These are phyloP conservation scores for Tillus elongatus DNA, from an alignment of 2,888 invertebrate genomes.

Conservation along the genomic window DNA sequence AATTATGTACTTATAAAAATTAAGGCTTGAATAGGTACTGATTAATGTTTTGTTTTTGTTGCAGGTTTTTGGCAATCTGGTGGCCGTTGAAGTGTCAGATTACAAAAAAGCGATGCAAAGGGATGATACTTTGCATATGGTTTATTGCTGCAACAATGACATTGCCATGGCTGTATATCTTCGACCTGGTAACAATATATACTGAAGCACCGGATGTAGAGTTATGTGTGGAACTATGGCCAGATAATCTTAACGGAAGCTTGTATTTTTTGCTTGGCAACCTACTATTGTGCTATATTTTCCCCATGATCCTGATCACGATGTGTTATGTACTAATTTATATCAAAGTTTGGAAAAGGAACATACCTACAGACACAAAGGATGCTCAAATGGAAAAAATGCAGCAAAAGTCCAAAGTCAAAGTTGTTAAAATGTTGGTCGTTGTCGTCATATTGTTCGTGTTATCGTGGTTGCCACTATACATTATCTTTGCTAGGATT, in stretches of 20 bases:
- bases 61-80: conserved; percentile 92
- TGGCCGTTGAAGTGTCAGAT: conserved; percentile 88
- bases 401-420: conserved; percentile 90
- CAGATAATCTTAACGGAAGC: conserved; percentile 69
- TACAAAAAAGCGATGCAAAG: conserved; percentile 75
- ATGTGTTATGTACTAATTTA: conserved; percentile 88
- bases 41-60: no score
- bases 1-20: no score
- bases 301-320: conserved; percentile 84
- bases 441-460: conserved; percentile 90
- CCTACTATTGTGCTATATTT: conserved; percentile 79
- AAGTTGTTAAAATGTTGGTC: conserved; percentile 90
- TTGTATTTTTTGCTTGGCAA: conserved; percentile 84
- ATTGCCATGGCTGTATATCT: conserved; percentile 85
- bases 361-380: conserved; percentile 84
- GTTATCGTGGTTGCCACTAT: conserved; percentile 86
- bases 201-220: conserved; percentile 66
- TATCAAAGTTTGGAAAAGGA: conserved; percentile 75
- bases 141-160: conserved; percentile 75
- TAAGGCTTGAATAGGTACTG: no score
- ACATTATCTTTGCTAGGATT: conserved; percentile 79
- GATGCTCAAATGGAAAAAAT: conserved; percentile 86
- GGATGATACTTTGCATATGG: conserved; percentile 88
- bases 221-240: conserved; percentile 79
- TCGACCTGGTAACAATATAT: conserved; percentile 68